Base-by-base conservation (phyloP, 1,140 invertebrate genomes). In the Temnothorax longispinosus region DNA sequence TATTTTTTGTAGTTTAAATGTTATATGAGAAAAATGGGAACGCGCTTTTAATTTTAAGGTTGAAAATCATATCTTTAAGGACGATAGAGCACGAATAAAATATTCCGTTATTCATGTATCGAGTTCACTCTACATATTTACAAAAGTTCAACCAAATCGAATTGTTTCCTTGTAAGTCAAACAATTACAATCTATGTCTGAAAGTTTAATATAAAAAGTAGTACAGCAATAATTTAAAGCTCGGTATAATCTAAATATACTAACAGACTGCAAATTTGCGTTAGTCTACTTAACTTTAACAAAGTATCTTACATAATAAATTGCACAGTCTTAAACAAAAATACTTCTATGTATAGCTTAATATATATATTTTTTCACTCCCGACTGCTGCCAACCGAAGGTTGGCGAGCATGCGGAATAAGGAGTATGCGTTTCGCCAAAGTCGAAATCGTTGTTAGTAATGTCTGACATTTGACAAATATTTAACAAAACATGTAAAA, bases 191-290 rank as follows among this genome's bases (percentile, higher is more conserved):
- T 74, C 38, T 32, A 27, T 27, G 74, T 44, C 21, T 27, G 41
- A 0, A 58, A 62, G 8, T 62, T 77, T 32, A 41, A 7, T 38
- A 65, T 38, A 38, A 21, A 64, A 21, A 64, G n/a, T 10, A 35
- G 2, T 38, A 80, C 21, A 32, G 27, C n/a, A 47, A 52, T 72
- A 72, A 82, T 82, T 72, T 72, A 58, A 81, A 81, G 47, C 62
- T 81, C 13, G 13, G 8, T 72, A 0, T 56, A 71, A 1, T 13
- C 13, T 56, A 82, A n/a, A 71, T 21, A 81, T 7, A 21, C 21
- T 38, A 52, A 27, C 18, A 81, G 8, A 71, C 21, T 58, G 15
- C 15, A 56, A 67, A 54, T 69, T 41, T 47, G 27, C 47, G 8
- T 44, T 35, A 67, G 2, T 58, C 18, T 41, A 32, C 10, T 47